Conservation (phyloP, 2,888 invertebrate genomes). For the Tryphoninae sp. region DNA sequence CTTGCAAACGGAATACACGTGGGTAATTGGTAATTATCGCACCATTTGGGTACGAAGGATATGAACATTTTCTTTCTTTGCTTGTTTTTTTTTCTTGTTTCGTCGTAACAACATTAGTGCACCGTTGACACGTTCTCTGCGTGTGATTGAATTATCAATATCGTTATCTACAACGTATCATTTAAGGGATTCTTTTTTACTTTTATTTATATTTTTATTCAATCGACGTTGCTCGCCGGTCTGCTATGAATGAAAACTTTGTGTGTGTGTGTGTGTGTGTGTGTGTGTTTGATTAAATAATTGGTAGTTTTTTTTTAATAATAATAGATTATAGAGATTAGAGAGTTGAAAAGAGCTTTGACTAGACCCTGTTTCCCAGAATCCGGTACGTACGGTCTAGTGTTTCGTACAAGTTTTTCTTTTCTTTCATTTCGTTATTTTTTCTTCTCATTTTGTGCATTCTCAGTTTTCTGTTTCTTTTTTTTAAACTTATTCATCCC, state of each 20-base stretch:
- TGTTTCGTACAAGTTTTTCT: constrained; percentile 54
- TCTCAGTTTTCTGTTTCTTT: constrained; percentile 6
- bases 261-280: constrained; percentile 12
- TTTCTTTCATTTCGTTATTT: constrained; percentile 21
- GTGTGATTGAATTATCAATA: constrained; percentile 26
- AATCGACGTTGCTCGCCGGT: constrained; percentile 28
- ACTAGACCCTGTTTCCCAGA: constrained; percentile 75
- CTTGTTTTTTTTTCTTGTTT: constrained; percentile 42
- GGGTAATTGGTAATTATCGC: constrained; percentile 21
- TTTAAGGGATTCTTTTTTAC: background rate
- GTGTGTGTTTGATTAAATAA: constrained; percentile 46
- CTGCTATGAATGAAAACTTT: constrained; percentile 15
- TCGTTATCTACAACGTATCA: constrained; percentile 33
- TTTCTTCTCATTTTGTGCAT: constrained; percentile 41
- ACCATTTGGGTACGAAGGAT: constrained; percentile 37
- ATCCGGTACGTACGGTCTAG: constrained; percentile 69
- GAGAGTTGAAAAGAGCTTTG: constrained; percentile 65
- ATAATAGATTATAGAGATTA: constrained; percentile 56
- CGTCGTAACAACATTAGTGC: constrained; percentile 27
- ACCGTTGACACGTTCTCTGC: constrained; percentile 11
- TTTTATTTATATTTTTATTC: constrained; percentile 11
- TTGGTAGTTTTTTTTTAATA: constrained; percentile 24
- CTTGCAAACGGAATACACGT: constrained; percentile 33
- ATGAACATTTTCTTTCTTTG: constrained; percentile 48
- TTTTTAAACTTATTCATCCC: constrained; percentile 5